Base-by-base conservation (phyloP, 2,888 invertebrate species). In the Acanthosepion esculentum region DNA sequence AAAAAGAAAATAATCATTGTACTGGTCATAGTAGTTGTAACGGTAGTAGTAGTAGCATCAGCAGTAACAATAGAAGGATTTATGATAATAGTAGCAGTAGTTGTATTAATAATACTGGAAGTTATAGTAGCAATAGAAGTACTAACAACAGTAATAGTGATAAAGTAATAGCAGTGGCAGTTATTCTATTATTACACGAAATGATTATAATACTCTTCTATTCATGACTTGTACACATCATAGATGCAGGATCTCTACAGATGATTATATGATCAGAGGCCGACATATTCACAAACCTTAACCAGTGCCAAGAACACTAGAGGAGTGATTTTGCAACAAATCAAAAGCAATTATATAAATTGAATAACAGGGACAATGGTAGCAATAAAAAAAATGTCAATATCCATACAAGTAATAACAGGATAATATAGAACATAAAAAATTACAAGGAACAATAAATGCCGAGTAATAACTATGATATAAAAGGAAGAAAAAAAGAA, bases 11-110 rank as follows among this genome's bases (percentile, higher is more conserved):
- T 48, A 48, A 48, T 48, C 26, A 48, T 92, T 7, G 48, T 48
- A 92, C 48, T 92, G 92, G 92, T 92, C 29, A 48, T 92, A 50
- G 48, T 50, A 92, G 50, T 48, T 48, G 50, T 48, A 92, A n/a
- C 7, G 3, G 92, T 92, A 48, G 48, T 6, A 4, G 12, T 50
- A 50, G 91, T 48, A 50, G 41, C 29, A 50, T 48, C 29, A 50
- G 48, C 50, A 50, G 23, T 48, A 92, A 29, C 23, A 50, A 26
- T 48, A 48, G n/a, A n/a, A n/a, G 48, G 50, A 41, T 41, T 48
- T 26, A 92, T 92, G 92, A 50, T 92, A 50, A 50, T 92, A 50
- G 48, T n/a, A 3, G 78, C 15, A 29, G 23, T 92, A 10, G 33
- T 78, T 78, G 92, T 48, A 8, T 29, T 48, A 48, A 78, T 78